phyloP scores from a whole-genome alignment of 2,888 invertebrate species.

The Melitaea athalia region DNA sequence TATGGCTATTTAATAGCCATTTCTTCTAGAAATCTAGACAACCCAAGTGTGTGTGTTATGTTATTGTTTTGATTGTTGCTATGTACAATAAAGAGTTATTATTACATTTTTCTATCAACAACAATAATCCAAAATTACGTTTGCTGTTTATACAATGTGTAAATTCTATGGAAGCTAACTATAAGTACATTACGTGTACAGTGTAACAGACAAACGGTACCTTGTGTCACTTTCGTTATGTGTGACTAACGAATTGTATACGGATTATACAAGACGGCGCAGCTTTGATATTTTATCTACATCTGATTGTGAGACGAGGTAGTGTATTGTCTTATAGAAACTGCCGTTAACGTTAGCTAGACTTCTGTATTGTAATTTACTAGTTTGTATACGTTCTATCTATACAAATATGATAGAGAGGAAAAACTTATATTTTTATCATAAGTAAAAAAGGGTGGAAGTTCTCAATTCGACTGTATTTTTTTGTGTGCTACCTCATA shows the following conservation, averaged over 20 bases:
- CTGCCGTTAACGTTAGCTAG: neutral
- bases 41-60: too few species aligned
- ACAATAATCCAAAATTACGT: neutral
- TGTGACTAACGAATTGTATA: conserved; percentile 47
- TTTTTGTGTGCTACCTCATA: too few species aligned
- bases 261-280: conserved; percentile 32
- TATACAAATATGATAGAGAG: too few species aligned
- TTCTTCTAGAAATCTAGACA: too few species aligned
- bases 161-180: conserved; percentile 4
- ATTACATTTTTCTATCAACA: too few species aligned
- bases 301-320: neutral
- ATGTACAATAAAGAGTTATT: too few species aligned
- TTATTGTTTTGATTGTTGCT: too few species aligned
- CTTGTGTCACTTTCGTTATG: conserved; percentile 45
- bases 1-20: too few species aligned
- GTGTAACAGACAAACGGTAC: conserved; percentile 37
- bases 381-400: neutral
- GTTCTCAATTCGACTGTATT: too few species aligned
- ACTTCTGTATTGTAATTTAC: neutral
- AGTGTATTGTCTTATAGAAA: neutral
- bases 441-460: too few species aligned
- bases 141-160: neutral
- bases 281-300: conserved; percentile 6
- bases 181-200: conserved; percentile 8
- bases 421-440: too few species aligned